phyloP scores from a whole-genome alignment of 1,140 invertebrate genomes.

The Drosophila obscura region DNA sequence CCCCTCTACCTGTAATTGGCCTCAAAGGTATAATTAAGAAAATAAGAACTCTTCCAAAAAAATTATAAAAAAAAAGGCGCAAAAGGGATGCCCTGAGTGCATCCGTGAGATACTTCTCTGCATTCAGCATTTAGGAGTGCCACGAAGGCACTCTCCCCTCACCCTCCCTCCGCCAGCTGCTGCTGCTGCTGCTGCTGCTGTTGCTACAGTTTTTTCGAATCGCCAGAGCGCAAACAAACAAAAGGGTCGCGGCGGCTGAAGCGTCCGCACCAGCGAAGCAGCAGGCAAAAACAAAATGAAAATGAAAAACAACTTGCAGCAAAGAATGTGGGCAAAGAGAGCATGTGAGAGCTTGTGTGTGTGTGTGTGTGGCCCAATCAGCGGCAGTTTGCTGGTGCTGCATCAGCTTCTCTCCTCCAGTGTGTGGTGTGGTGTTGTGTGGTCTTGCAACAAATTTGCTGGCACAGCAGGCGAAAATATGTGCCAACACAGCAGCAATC shows the following conservation, averaged over 20 bases:
- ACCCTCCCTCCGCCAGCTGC: not conserved
- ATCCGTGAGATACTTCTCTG: conserved; percentile 21
- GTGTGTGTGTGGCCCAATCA: conserved; percentile 36
- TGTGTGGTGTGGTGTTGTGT: not conserved
- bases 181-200: conserved; percentile 32
- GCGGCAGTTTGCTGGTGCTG: conserved; percentile 30
- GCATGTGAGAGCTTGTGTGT: too few species aligned
- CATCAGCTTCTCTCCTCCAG: conserved; percentile 6
- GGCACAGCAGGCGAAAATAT: conserved; percentile 56
- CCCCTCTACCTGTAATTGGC: too few species aligned
- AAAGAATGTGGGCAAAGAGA: conserved; percentile 22
- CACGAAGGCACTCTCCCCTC: too few species aligned
- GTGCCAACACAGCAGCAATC: conserved; percentile 46
- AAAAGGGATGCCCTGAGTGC: too few species aligned
- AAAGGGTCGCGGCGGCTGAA: conserved; percentile 55
- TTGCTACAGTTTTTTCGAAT: conserved; percentile 75
- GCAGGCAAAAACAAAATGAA: conserved; percentile 28
- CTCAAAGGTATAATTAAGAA: too few species aligned
- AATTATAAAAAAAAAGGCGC: too few species aligned
- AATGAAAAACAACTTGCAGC: conserved; percentile 53
- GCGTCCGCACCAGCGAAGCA: conserved; percentile 56
- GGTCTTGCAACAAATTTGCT: conserved; percentile 55
- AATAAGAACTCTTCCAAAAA: too few species aligned
- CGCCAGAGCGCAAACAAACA: conserved; percentile 77
- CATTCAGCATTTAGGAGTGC: conserved; percentile 1